Evolutionary conservation across 2,797 vertebrate genomes (phyloP).

Genomic region (Acipenser transmontanus): DNA sequence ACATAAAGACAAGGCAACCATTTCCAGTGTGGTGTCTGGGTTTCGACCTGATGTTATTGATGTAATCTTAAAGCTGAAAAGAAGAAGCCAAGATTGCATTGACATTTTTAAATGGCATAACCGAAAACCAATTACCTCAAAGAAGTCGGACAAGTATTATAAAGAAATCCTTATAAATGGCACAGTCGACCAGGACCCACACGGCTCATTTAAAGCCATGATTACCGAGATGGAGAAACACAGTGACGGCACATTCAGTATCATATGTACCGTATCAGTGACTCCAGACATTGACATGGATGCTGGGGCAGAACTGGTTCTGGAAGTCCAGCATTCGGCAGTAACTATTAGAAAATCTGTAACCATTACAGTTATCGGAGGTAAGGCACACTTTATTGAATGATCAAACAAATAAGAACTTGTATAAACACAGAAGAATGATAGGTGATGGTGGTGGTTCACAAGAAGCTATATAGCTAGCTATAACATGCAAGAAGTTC

Average conservation of each 20-base stretch:
- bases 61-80: neutral
- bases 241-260: neutral
- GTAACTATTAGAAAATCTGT: neutral
- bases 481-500: too few species aligned
- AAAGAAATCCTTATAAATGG: neutral
- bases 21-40: neutral
- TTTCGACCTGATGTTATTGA: constrained; percentile 19
- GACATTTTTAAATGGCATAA: neutral
- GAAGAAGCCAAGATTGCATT: neutral
- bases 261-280: neutral
- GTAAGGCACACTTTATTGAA: neutral
- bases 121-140: neutral
- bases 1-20: constrained; percentile 13
- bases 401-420: too few species aligned
- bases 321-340: neutral
- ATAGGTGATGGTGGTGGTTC: too few species aligned
- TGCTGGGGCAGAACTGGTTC: neutral
- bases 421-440: too few species aligned
- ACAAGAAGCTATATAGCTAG: too few species aligned
- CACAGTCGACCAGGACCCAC: neutral
- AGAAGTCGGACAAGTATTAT: fast-evolving
- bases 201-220: neutral
- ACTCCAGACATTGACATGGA: constrained; percentile 1
- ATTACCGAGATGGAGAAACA: neutral
- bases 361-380: neutral